Percentiles rank a stretch among this genome's conserved stretches.
Conservation (phyloP, 2,888 invertebrate genomes). For the Sabatieria punctata region DNA sequence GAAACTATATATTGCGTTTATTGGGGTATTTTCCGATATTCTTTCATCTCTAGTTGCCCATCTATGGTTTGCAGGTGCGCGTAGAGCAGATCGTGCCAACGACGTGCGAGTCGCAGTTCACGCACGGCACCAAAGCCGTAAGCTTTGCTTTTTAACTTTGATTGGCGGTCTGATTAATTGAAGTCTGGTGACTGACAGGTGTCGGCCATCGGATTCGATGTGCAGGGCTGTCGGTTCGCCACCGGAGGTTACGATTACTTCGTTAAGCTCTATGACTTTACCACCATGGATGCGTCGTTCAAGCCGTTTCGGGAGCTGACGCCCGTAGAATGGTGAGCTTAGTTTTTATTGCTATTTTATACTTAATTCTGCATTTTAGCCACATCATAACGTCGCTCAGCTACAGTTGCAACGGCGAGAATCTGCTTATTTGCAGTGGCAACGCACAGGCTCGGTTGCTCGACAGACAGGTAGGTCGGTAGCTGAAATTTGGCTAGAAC, state of each 20-base stretch:
- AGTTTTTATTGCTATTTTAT: too few relatives aligned
- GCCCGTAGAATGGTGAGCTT: constrained; percentile 60
- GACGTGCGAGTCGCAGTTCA: constrained; percentile 51
- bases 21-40: too few relatives aligned
- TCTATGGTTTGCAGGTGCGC: constrained; percentile 30
- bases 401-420: constrained; percentile 84
- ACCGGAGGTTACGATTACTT: constrained; percentile 90
- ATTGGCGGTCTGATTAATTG: too few relatives aligned
- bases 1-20: too few relatives aligned
- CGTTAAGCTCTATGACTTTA: constrained; percentile 93
- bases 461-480: too few relatives aligned
- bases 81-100: constrained; percentile 37
- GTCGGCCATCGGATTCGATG: constrained; percentile 73
- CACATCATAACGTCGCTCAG: constrained; percentile 76
- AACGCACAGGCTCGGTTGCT: constrained; percentile 40
- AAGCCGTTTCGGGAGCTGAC: constrained; percentile 77
- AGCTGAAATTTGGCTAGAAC: too few relatives aligned
- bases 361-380: too few relatives aligned
- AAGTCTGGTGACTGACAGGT: constrained; percentile 27
- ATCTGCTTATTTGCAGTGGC: constrained; percentile 75
- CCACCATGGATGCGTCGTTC: constrained; percentile 85
- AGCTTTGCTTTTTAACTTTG: too few relatives aligned
- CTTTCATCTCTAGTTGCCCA: too few relatives aligned
- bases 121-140: constrained; percentile 74
- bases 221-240: constrained; percentile 72